Conservation (phyloP, 1,140 invertebrate genomes). For the Brachionus paranguensis region DNA sequence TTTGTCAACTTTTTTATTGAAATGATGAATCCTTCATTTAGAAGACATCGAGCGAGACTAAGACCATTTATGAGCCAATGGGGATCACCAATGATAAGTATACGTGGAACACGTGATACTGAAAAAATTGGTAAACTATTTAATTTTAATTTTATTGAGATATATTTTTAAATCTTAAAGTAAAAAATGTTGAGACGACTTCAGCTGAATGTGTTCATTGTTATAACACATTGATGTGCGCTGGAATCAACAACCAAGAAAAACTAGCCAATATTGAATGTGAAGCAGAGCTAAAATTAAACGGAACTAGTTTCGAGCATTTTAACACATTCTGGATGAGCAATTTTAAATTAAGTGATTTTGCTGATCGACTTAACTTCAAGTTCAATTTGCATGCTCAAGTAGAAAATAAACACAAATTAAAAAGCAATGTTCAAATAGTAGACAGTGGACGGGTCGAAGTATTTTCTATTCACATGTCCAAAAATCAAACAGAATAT, state of each 20-base stretch:
- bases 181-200: not conserved
- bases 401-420: not conserved
- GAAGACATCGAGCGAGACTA: not conserved
- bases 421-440: not conserved
- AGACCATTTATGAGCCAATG: constrained; percentile 17
- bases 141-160: too few relatives aligned
- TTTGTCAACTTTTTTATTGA: constrained; percentile 27
- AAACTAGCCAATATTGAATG: not conserved
- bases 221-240: not conserved
- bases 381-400: constrained; percentile 14
- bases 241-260: not conserved
- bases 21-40: not conserved
- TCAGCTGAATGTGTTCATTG: not conserved
- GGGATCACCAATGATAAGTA: not conserved
- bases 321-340: not conserved
- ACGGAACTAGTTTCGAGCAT: not conserved
- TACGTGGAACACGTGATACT: not conserved
- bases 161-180: not conserved
- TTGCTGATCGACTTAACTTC: not conserved
- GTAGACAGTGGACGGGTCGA: not conserved
- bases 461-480: not conserved
- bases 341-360: not conserved
- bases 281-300: not conserved
- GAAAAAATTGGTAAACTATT: not conserved
- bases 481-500: not conserved